These are phyloP conservation scores for Hydractinia echinata DNA, from an alignment of 30 jellyfish, hydroid and myxozoan genomes.

Conservation along the genomic window DNA sequence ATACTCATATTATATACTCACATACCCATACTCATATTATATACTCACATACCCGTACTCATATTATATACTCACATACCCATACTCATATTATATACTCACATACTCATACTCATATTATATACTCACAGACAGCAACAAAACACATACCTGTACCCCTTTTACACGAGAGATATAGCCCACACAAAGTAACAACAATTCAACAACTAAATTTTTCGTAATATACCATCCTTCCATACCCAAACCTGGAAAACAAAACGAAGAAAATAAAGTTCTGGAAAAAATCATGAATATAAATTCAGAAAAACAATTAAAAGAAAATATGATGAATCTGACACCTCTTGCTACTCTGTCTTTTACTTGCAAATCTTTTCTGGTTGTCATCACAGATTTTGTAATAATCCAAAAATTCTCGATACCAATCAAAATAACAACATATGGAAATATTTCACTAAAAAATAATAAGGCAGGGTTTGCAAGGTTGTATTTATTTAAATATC, in stretches of 20 bases:
- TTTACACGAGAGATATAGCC: constrained; percentile 57
- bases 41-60: no score
- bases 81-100: neutral
- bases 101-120: neutral
- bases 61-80: no score
- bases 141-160: constrained; percentile 33
- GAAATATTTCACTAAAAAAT: constrained; percentile 79
- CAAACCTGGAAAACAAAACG: constrained; percentile 33
- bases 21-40: no score
- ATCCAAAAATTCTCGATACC: constrained; percentile 91
- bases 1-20: no score
- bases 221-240: constrained; percentile 86
- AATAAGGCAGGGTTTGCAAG: neutral
- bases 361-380: constrained; percentile 52
- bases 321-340: constrained; percentile 25
- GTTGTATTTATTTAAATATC: no score
- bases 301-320: no score
- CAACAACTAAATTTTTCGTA: constrained; percentile 64
- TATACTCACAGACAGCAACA: no score
- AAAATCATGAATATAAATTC: no score
- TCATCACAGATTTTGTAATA: constrained; percentile 79
- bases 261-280: neutral
- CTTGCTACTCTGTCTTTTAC: constrained; percentile 71
- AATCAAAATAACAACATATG: constrained; percentile 83
- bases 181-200: constrained; percentile 56